Evolutionary conservation across 30 jellyfish, hydroid and myxozoan species (phyloP), one percentile per base, ranked within the genome.

Genomic region (Phacellophora camtschatica): DNA sequence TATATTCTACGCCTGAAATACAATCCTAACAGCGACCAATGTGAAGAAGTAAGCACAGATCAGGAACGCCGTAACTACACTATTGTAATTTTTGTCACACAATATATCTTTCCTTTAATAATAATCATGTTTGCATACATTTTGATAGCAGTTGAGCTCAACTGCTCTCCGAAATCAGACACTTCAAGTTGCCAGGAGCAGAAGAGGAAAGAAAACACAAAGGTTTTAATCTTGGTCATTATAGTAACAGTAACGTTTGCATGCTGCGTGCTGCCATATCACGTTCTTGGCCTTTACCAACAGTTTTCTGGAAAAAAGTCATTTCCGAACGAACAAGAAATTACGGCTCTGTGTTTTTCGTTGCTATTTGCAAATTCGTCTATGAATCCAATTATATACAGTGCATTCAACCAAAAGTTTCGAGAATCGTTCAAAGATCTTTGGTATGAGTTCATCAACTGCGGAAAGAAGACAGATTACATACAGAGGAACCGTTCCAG

Each of bases 171-270:
- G 12, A 74, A 80, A 33, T 41, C 51, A 6, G 84, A 83, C n/a
- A 86, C 57, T 29, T 35, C 93, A 8, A 84, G 64, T 24, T 56
- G 68, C 18, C 92, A 77, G 43, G 49, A 73, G 67, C 76, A 53
- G 59, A 78, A 85, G 59, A 88, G 86, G 50, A 80, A 42, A 50
- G 99, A 93, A 58, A 93, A 94, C 69, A 93, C 95, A 16, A 86
- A 82, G 46, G 99, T 93, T 49, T 90, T 93, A 4, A 81, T 85
- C 29, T 82, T 86, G 90, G 76, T 93, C 23, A 71, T 87, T 65
- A 74, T 93, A 13, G 92, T 93, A 5, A 93, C 99, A 5, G 81
- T 86, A 5, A 86, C 99, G 25, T 93, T 93, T 57, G 97, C 97
- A 22, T 36, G 78, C 56, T 93, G 97, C 46, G 89, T 93, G n/a